Conservation (phyloP, 2,888 invertebrate genomes). For the Epistrophe grossulariae region DNA sequence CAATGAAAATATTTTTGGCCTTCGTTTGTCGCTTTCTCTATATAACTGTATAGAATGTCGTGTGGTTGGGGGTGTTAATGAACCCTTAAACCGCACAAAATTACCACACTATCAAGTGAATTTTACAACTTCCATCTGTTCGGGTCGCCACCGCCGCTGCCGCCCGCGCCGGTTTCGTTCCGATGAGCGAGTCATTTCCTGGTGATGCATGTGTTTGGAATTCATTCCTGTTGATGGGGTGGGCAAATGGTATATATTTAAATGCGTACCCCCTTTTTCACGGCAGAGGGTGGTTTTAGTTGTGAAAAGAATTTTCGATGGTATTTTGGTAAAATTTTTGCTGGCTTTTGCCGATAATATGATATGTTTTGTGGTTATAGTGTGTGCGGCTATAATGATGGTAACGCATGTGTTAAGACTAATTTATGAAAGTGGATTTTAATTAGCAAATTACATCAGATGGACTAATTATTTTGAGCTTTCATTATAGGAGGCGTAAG, state of each 20-base stretch:
- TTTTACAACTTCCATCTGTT: conserved; percentile 66
- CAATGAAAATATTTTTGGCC: conserved; percentile 72
- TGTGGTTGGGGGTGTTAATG: conserved; percentile 70
- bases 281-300: conserved; percentile 41
- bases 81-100: conserved; percentile 75
- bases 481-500: conserved; percentile 2
- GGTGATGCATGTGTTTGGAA: conserved; percentile 64
- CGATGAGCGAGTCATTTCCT: conserved; percentile 18
- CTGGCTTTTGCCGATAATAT: conserved; percentile 15
- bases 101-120: conserved; percentile 76
- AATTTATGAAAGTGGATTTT: conserved; percentile 68
- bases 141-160: neutral
- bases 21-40: conserved; percentile 38
- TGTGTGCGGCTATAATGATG: conserved; percentile 9
- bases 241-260: conserved; percentile 28
- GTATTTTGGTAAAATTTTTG: conserved; percentile 45
- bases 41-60: neutral
- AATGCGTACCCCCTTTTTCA: neutral
- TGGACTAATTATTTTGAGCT: conserved; percentile 5
- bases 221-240: conserved; percentile 19
- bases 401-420: conserved; percentile 52
- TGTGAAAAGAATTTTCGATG: conserved; percentile 40
- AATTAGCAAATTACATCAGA: conserved; percentile 61
- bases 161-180: too few species aligned
- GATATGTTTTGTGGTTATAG: conserved; percentile 18